Evolutionary conservation across 2,797 vertebrate genomes (phyloP).

Genomic region (Leptatherina wallacei): DNA sequence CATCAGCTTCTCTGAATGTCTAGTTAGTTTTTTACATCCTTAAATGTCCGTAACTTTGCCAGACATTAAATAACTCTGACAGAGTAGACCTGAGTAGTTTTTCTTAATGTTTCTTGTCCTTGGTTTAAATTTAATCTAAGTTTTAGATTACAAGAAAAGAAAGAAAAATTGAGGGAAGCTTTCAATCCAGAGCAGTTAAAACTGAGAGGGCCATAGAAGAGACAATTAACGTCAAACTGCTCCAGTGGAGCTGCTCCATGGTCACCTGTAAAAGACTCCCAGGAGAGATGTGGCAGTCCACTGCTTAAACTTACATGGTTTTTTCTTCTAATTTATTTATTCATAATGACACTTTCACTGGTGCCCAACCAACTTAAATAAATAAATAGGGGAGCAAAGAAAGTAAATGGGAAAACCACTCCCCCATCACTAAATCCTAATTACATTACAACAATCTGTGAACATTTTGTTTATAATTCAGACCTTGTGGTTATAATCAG

Average conservation of each 20-base stretch:
- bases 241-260: constrained; percentile 9
- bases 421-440: not conserved
- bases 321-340: not conserved
- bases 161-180: not conserved
- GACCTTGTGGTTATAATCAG: not conserved
- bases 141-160: not conserved
- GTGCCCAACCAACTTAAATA: not conserved
- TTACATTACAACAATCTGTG: not conserved
- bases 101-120: not conserved
- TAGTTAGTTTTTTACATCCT: constrained; percentile 14
- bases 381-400: not conserved
- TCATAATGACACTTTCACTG: not conserved
- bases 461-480: not conserved
- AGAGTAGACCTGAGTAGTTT: not conserved
- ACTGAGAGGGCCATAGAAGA: constrained; percentile 11
- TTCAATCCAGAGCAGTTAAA: constrained; percentile 4
- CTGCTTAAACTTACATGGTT: constrained; percentile 2
- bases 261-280: constrained; percentile 12
- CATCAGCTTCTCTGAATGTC: constrained; percentile 20
- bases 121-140: constrained; percentile 2
- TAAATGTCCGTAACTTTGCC: constrained; percentile 17
- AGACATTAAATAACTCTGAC: not conserved
- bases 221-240: constrained; percentile 31
- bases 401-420: constrained; percentile 8
- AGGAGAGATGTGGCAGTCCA: not conserved